Percentiles rank a stretch among this genome's conserved stretches.
These are phyloP conservation scores for Brienomyrus brachyistius DNA, from an alignment of 2,113 vertebrate genomes.

Conservation along the genomic window DNA sequence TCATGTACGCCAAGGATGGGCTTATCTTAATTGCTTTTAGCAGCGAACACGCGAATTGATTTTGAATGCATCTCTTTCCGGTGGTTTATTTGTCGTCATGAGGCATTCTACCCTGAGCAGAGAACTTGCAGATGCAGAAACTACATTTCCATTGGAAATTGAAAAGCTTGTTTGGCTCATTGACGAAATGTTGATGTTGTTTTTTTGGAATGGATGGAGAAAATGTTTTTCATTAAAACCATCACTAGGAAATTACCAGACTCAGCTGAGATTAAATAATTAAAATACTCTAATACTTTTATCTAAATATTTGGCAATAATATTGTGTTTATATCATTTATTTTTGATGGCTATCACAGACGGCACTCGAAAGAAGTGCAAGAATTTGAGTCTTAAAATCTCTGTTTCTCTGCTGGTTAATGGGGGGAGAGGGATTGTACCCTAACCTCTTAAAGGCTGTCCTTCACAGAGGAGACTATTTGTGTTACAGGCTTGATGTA, in stretches of 20 bases:
- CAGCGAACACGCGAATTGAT: slow-evolving; percentile 30
- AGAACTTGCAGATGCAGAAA: slow-evolving; percentile 30
- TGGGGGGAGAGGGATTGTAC: neutral
- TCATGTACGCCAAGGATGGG: slow-evolving; percentile 33
- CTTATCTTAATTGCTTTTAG: slow-evolving; percentile 43
- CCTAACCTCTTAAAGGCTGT: neutral
- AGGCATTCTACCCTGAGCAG: slow-evolving; percentile 30
- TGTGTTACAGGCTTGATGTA: neutral
- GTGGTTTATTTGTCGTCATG: slow-evolving; percentile 26
- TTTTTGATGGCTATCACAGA: neutral
- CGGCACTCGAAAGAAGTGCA: slow-evolving; percentile 25
- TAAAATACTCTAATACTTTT: neutral
- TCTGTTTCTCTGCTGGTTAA: slow-evolving; percentile 16
- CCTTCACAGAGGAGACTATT: neutral
- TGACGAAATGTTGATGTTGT: neutral
- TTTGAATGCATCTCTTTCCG: slow-evolving; percentile 34
- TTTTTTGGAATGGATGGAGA: neutral
- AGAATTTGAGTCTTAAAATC: slow-evolving; percentile 20
- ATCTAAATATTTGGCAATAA: neutral
- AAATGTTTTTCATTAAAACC: neutral
- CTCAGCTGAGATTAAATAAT: neutral
- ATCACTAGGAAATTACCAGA: neutral
- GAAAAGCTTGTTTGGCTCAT: slow-evolving; percentile 24
- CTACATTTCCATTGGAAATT: slow-evolving; percentile 37
- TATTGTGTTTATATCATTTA: neutral